Percentiles rank a stretch among this genome's conserved stretches.
These are phyloP conservation scores for Drosophila suboccidentalis DNA, from an alignment of 2,888 invertebrate genomes.

Conservation along the genomic window DNA sequence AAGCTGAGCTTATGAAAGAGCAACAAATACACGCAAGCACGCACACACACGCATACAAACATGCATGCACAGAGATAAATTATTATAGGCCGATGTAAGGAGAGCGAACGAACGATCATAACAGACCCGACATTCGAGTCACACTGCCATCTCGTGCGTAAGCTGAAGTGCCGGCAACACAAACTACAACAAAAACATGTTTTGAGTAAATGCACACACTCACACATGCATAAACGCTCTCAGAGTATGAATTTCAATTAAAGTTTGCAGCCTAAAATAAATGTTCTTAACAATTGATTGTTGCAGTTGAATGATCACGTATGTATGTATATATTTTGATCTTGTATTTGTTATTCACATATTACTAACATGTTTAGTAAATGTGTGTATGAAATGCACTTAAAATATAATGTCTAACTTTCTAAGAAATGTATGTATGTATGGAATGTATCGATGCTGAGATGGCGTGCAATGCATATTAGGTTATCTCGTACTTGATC, in stretches of 20 bases:
- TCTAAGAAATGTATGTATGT: conserved; percentile 33
- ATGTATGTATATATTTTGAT: conserved; percentile 47
- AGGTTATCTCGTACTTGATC: conserved; percentile 30
- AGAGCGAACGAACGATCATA: conserved; percentile 38
- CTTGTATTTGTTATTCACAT: conserved; percentile 29
- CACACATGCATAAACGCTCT: background rate
- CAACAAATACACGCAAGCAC: conserved; percentile 15
- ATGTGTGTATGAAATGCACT: conserved; percentile 30
- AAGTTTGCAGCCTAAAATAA: background rate
- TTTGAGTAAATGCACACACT: conserved; percentile 1
- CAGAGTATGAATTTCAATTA: conserved; percentile 1
- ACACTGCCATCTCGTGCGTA: conserved; percentile 43
- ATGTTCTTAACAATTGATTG: conserved; percentile 4
- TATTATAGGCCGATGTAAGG: conserved; percentile 21
- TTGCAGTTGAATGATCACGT: conserved; percentile 12
- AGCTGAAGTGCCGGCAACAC: conserved; percentile 45
- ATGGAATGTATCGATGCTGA: conserved; percentile 56
- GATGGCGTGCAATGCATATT: conserved; percentile 48
- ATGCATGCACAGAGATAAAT: conserved; percentile 10
- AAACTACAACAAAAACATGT: conserved; percentile 47
- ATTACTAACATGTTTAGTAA: conserved; percentile 53
- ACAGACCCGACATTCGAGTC: conserved; percentile 37
- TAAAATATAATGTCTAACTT: conserved; percentile 27
- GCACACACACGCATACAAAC: conserved; percentile 14
- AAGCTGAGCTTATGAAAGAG: conserved; percentile 46